Evolutionary conservation across 2,797 vertebrate species (phyloP).

Genomic region (Leptatherina wallacei): DNA sequence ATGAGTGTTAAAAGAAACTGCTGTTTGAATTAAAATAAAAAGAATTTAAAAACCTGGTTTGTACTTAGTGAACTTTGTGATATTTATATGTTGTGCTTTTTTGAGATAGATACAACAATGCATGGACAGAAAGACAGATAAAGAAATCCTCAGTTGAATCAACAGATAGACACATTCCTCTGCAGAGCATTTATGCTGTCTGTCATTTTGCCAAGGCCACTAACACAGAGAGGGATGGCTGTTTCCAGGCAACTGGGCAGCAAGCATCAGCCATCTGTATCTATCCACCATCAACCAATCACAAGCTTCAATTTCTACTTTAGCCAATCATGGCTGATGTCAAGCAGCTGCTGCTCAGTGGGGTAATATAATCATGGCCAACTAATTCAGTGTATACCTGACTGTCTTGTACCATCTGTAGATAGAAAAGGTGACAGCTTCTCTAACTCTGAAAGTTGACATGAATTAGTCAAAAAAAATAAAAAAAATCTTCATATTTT

Average conservation of each 20-base stretch:
- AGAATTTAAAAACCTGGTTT: not conserved
- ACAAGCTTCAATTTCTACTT: slow-evolving; percentile 52
- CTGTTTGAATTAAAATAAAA: not conserved
- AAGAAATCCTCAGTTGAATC: slow-evolving; percentile 64
- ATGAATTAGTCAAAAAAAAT: too few relatives aligned
- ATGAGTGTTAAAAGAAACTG: not conserved
- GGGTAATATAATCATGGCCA: slow-evolving; percentile 40
- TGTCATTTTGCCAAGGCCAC: slow-evolving; percentile 85
- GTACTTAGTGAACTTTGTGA: not conserved
- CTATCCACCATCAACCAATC: slow-evolving; percentile 79
- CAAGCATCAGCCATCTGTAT: slow-evolving; percentile 64
- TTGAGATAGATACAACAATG: not conserved
- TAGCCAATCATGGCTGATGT: slow-evolving; percentile 70
- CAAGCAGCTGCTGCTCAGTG: slow-evolving; percentile 55
- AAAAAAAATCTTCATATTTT: not conserved
- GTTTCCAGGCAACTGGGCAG: slow-evolving; percentile 84
- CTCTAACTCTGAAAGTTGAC: not conserved
- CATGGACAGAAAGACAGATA: slow-evolving; percentile 35
- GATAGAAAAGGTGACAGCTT: slow-evolving; percentile 14
- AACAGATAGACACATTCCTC: slow-evolving; percentile 71
- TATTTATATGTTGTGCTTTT: not conserved
- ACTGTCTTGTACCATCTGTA: slow-evolving; percentile 26
- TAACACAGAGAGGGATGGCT: slow-evolving; percentile 76
- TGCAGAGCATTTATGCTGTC: slow-evolving; percentile 79
- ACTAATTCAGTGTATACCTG: slow-evolving; percentile 18